Percentiles rank a stretch among this genome's conserved stretches.
phyloP scores from a whole-genome alignment of 2,888 invertebrate genomes.

The Ophion obscuratus region DNA sequence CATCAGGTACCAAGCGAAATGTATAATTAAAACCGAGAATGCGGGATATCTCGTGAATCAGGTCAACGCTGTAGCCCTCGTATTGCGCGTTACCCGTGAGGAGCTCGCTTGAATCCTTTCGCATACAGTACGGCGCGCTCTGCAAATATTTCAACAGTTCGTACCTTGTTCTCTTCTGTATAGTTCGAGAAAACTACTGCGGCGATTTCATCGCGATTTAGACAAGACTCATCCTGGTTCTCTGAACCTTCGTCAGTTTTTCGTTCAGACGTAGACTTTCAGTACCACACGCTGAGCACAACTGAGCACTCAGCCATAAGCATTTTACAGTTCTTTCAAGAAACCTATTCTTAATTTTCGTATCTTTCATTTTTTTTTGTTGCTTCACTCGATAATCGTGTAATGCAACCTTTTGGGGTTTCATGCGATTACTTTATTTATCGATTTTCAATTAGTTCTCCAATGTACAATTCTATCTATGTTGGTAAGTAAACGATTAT shows the following conservation, averaged over 20 bases:
- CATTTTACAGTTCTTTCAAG: too few species aligned
- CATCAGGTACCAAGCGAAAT: conserved; percentile 93
- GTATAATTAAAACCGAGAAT: conserved; percentile 95
- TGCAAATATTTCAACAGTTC: conserved; percentile 81
- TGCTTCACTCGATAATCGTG: too few species aligned
- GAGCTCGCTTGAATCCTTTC: conserved; percentile 93
- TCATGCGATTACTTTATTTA: too few species aligned
- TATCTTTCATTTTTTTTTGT: too few species aligned
- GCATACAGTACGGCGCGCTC: conserved; percentile 98
- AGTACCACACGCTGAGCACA: too few species aligned
- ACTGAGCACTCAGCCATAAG: too few species aligned
- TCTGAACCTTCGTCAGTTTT: not conserved
- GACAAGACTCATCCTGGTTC: not conserved
- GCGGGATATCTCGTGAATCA: conserved; percentile 96
- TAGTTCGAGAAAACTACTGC: not conserved
- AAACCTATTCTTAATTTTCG: too few species aligned
- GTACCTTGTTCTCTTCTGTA: conserved; percentile 15
- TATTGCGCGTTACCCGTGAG: conserved; percentile 95
- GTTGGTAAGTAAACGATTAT: too few species aligned
- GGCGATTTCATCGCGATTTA: not conserved
- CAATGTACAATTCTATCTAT: too few species aligned
- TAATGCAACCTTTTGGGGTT: too few species aligned
- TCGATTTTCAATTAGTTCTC: too few species aligned
- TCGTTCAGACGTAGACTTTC: too few species aligned
- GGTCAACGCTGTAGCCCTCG: conserved; percentile 97